Conservation (phyloP, 35 echinoderm and acorn worm genomes). For the Strongylocentrotus purpuratus region DNA sequence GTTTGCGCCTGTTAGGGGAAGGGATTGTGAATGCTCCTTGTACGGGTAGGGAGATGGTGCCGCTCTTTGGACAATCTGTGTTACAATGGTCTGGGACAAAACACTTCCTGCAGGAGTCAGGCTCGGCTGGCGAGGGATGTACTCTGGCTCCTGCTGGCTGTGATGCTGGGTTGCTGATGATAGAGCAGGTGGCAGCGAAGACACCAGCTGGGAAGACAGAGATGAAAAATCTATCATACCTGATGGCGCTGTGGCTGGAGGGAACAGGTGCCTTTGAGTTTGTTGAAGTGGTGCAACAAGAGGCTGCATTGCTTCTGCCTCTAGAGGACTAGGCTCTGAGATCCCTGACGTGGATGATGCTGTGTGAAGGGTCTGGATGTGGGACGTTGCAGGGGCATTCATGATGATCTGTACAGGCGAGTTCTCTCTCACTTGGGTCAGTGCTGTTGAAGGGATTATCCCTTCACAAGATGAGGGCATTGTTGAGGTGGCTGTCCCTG, state of each 20-base stretch:
- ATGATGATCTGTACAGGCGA: conserved; percentile 4
- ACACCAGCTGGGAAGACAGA: background rate
- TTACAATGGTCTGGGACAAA: background rate
- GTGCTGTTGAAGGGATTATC: background rate
- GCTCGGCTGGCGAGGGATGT: background rate
- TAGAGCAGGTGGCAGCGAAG: background rate
- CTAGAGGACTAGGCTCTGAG: conserved; percentile 13
- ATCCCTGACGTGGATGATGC: background rate
- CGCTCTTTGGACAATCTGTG: background rate
- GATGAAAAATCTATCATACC: background rate
- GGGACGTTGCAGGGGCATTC: background rate
- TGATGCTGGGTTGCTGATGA: conserved; percentile 3
- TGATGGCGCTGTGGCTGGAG: background rate
- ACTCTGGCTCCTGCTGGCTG: conserved; percentile 27
- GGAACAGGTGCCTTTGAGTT: conserved; percentile 1
- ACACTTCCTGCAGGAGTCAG: background rate
- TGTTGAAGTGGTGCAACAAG: background rate
- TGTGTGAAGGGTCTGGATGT: background rate
- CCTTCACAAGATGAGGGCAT: conserved; percentile 7
- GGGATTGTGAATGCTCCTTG: background rate
- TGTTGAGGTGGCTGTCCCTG: background rate
- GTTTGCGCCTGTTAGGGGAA: background rate
- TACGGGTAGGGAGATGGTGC: background rate
- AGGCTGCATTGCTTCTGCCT: background rate
- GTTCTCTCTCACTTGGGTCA: background rate